Conservation (phyloP, 2,113 vertebrate genomes). For the Alethe diademata region DNA sequence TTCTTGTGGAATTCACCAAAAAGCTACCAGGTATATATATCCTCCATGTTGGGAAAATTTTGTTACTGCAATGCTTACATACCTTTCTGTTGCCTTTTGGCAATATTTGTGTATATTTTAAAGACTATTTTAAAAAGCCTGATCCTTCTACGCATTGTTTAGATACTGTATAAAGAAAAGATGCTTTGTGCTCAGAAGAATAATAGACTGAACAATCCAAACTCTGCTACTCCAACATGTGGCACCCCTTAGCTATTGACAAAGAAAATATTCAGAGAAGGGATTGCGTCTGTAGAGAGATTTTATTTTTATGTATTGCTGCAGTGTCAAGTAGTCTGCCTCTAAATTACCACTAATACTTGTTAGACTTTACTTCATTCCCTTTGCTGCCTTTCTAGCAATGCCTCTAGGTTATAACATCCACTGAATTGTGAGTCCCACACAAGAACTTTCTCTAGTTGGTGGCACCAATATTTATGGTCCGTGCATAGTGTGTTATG, state of each 20-base stretch:
- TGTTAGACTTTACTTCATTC: neutral
- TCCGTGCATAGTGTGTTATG: neutral
- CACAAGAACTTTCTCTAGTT: neutral
- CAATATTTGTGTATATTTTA: neutral
- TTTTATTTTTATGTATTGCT: neutral
- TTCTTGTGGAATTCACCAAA: conserved; percentile 98
- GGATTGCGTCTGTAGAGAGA: neutral
- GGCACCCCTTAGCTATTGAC: neutral
- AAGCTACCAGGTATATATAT: conserved; percentile 90
- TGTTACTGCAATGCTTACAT: neutral
- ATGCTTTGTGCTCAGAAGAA: neutral
- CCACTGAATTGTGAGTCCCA: neutral
- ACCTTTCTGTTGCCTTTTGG: neutral
- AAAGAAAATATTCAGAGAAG: neutral
- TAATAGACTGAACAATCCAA: neutral
- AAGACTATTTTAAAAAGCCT: neutral
- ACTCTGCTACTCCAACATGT: neutral
- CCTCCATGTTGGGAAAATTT: neutral
- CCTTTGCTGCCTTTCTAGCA: neutral
- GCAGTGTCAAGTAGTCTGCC: neutral
- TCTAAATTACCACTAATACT: neutral
- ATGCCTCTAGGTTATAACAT: neutral
- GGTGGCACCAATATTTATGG: neutral
- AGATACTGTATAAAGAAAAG: neutral
- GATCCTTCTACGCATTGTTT: neutral